These are phyloP conservation scores for Calyptomena viridis DNA, from an alignment of 2,113 vertebrate genomes.

Conservation along the genomic window DNA sequence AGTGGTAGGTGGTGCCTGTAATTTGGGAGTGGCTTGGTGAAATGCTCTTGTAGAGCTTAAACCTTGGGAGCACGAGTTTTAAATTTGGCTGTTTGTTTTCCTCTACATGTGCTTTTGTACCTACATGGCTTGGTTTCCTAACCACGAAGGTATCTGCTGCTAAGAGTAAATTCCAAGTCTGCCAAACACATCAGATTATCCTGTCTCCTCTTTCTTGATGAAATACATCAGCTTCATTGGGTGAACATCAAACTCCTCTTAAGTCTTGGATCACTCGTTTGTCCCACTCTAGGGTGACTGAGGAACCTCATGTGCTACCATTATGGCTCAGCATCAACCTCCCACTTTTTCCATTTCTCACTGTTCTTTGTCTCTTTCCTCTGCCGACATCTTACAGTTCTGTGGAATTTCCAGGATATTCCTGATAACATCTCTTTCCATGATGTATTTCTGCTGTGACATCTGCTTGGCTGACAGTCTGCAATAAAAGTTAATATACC, in stretches of 20 bases:
- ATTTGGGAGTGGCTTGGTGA: not conserved
- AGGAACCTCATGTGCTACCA: fast-evolving
- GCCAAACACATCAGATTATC: not conserved
- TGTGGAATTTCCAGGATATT: not conserved
- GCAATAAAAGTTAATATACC: not conserved
- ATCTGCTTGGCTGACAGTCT: not conserved
- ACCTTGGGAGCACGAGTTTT: not conserved
- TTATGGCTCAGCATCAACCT: not conserved
- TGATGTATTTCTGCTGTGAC: not conserved
- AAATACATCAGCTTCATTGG: not conserved
- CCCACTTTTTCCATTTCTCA: not conserved
- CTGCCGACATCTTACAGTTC: not conserved
- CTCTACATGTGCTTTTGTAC: not conserved
- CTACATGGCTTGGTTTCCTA: not conserved
- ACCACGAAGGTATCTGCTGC: not conserved
- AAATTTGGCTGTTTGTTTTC: not conserved
- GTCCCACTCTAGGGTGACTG: not conserved
- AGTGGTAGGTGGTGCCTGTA: not conserved
- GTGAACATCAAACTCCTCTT: not conserved
- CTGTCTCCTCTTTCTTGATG: not conserved
- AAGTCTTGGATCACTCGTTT: not conserved
- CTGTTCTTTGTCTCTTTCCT: not conserved
- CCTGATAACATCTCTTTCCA: not conserved
- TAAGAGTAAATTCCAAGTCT: not conserved
- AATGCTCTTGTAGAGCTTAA: not conserved